Evolutionary conservation across 2,113 vertebrate species (phyloP), one percentile per base, ranked within the genome.

Genomic region (Gadus macrocephalus): DNA sequence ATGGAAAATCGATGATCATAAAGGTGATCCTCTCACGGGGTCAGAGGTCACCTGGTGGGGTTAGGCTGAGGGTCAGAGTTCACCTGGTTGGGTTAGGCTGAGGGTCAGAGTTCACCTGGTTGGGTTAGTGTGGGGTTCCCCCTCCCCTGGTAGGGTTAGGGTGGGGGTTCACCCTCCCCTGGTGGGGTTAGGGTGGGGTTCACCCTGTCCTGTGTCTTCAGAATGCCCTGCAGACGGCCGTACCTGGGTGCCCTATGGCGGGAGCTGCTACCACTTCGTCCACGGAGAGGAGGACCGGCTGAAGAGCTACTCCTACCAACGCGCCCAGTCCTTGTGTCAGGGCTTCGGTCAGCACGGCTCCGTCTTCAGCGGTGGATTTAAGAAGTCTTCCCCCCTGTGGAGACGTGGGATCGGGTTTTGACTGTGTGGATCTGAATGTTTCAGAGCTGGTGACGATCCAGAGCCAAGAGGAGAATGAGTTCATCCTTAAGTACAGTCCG

Each of bases 141-240:
- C 25, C 25, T 25, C 2, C 2, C 25, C 25, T 25, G 25, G 25
- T 25, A 3, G 25, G 25, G 25, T 25, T 25, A 25, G 25, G 25
- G 25, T 25, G 12, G 42, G 11, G 53, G 4, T 67, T 56, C 0
- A 17, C 19, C 14, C 20, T 20, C 6, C 53, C 22, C 8, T 66
- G 12, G 38, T 53, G 16, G 12, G 19, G 17, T 66, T 27, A 20
- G 28, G 9, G 27, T 20, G 17, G 17, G 14, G 16, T 68, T 70
- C 38, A 69, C 11, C 7, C 0, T 0, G 65, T 71, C 5, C 67
- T 70, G 42, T 25, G 25, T 63, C 8, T 62, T 59, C 78, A 93
- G 92, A 91, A 16, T 93, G 92, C 38, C 91, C 92, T 1, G 87
- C 85, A 67, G 92, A 92, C 20, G 88, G 87, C 68, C 89, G 88